These are phyloP conservation scores for Labeo rohita DNA, from an alignment of 2,113 vertebrate genomes.

Conservation along the genomic window DNA sequence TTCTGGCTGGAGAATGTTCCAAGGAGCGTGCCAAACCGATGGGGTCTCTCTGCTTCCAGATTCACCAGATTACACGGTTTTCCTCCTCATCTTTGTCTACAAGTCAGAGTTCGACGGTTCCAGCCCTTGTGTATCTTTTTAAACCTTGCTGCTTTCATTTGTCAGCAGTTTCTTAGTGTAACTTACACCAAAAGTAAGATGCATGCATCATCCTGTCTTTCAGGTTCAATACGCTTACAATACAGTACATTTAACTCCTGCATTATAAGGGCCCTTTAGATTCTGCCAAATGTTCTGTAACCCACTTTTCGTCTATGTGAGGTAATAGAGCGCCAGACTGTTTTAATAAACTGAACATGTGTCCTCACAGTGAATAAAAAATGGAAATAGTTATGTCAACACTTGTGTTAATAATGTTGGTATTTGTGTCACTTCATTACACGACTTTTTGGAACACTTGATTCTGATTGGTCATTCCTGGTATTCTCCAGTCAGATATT, in stretches of 20 bases:
- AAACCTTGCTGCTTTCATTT: neutral
- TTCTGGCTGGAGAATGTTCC: constrained; percentile 70
- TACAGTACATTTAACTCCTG: neutral
- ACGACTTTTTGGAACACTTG: neutral
- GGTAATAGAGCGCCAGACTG: neutral
- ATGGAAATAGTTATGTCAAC: constrained; percentile 24
- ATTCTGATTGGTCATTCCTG: neutral
- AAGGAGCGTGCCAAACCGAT: constrained; percentile 65
- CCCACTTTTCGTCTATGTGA: constrained; percentile 9
- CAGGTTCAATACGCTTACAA: neutral
- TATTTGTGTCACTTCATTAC: neutral
- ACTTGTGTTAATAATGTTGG: neutral
- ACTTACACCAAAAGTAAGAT: constrained; percentile 6
- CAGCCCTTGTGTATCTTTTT: neutral
- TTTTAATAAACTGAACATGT: constrained; percentile 3
- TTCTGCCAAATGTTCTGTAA: constrained; percentile 33
- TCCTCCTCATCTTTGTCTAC: neutral
- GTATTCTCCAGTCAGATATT: neutral
- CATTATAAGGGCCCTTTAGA: neutral
- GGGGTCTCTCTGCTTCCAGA: constrained; percentile 65
- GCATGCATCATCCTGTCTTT: constrained; percentile 4
- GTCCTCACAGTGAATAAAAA: constrained; percentile 8
- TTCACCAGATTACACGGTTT: constrained; percentile 60
- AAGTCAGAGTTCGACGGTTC: neutral
- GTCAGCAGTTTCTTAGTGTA: neutral